A percentile compares a stretch with the other conserved stretches of the same genome.
Conservation (phyloP, 2,113 vertebrate species). For the Felis catus region DNA sequence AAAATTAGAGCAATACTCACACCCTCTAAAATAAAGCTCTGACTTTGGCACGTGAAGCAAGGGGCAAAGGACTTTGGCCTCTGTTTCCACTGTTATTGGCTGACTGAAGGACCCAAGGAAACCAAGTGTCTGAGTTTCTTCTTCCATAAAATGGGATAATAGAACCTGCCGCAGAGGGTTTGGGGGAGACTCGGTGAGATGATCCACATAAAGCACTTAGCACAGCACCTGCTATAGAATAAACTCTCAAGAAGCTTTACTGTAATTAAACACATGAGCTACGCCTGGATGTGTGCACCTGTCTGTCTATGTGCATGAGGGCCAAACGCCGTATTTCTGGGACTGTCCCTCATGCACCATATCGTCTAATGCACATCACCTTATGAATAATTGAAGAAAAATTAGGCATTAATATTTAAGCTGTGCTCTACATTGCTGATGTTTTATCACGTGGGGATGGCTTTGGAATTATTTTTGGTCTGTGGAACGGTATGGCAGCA, state of each 20-base stretch:
- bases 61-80: neutral
- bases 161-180: neutral
- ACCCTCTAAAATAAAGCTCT: neutral
- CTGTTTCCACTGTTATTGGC: neutral
- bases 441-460: neutral
- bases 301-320: rapidly evolving
- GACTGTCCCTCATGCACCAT: neutral
- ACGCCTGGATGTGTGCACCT: rapidly evolving
- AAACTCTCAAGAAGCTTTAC: neutral
- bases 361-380: neutral
- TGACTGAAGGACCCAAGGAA: neutral
- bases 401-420: slow-evolving; percentile 48
- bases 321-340: neutral
- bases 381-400: slow-evolving; percentile 51
- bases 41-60: neutral
- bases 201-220: neutral
- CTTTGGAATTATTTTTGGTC: neutral
- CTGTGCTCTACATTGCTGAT: neutral
- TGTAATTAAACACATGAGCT: neutral
- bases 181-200: neutral
- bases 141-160: neutral
- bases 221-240: neutral
- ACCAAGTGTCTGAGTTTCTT: neutral
- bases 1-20: neutral
- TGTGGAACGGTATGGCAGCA: neutral